A percentile compares a stretch with the other conserved stretches of the same genome.
phyloP scores from a whole-genome alignment of 2,888 invertebrate species.

The Polyommatus iphigenia region DNA sequence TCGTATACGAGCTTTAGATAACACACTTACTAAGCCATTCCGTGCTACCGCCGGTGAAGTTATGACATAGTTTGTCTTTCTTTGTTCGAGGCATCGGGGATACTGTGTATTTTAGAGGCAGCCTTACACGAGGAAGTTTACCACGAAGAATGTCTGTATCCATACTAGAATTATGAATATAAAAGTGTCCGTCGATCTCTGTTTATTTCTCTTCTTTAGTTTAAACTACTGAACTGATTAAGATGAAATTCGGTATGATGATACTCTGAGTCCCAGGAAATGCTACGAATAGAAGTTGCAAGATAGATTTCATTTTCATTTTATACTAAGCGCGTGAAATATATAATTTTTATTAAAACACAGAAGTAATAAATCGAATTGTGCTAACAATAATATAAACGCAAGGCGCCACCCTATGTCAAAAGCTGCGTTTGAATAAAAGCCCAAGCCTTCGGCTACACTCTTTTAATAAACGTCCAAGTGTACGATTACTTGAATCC shows the following conservation, averaged over 20 bases:
- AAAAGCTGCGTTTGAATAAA: neutral
- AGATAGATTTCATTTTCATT: too few species aligned
- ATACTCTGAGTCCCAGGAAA: too few species aligned
- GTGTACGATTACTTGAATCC: constrained; percentile 1
- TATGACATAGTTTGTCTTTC: constrained; percentile 22
- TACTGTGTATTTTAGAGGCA: neutral
- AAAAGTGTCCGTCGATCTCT: neutral
- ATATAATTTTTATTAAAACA: neutral
- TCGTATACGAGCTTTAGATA: constrained; percentile 6
- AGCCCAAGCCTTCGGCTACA: constrained; percentile 1
- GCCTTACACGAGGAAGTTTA: neutral
- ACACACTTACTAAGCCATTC: constrained; percentile 19
- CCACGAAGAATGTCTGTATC: neutral
- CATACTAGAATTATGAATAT: neutral
- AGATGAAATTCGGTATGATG: too few species aligned
- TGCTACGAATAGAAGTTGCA: too few species aligned
- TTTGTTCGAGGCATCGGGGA: neutral
- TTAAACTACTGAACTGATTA: neutral
- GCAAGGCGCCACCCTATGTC: neutral
- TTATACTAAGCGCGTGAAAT: neutral
- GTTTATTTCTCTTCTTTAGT: neutral
- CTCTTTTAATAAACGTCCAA: neutral
- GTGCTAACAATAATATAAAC: neutral
- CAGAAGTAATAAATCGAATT: neutral
- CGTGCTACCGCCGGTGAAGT: constrained; percentile 5